A percentile compares a stretch with the other conserved stretches of the same genome.
These are phyloP conservation scores for Syritta pipiens DNA, from an alignment of 2,888 invertebrate species.

Conservation along the genomic window DNA sequence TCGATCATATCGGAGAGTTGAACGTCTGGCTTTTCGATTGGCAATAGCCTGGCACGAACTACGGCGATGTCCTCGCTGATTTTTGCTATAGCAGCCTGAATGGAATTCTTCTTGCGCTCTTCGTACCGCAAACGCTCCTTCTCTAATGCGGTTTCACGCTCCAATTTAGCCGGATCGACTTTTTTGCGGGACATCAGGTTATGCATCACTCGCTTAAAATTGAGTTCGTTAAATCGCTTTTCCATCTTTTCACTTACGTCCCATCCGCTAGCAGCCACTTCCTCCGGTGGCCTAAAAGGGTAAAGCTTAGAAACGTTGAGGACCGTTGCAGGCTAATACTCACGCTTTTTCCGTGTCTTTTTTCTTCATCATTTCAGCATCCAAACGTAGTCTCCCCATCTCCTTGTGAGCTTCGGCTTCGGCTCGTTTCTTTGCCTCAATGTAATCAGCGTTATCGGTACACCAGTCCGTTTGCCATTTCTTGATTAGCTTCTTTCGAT, in stretches of 20 bases:
- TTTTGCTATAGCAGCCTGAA: conserved; percentile 71
- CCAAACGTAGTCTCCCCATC: conserved; percentile 77
- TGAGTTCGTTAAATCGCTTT: conserved; percentile 83
- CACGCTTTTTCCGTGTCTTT: conserved; percentile 48
- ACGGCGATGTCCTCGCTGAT: conserved; percentile 75
- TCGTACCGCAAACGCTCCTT: conserved; percentile 82
- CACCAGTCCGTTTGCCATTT: conserved; percentile 84
- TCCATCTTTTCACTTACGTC: conserved; percentile 77
- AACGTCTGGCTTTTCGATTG: conserved; percentile 79
- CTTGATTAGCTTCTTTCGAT: conserved; percentile 74
- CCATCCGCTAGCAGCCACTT: conserved; percentile 69
- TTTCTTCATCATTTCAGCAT: conserved; percentile 75
- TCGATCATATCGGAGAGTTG: conserved; percentile 75
- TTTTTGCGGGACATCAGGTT: conserved; percentile 78
- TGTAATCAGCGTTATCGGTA: conserved; percentile 76
- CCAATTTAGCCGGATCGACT: conserved; percentile 79
- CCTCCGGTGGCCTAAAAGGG: conserved; percentile 62
- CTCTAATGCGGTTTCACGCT: conserved; percentile 83
- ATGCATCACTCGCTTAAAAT: conserved; percentile 82
- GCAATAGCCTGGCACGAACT: conserved; percentile 77
- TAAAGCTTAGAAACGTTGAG: too few relatives aligned
- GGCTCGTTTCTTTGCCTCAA: conserved; percentile 76
- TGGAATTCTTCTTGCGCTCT: conserved; percentile 76
- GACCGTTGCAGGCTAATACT: too few relatives aligned
- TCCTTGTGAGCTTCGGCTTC: conserved; percentile 81